These are phyloP conservation scores for Autographa pulchrina DNA, from an alignment of 2,888 invertebrate genomes.

Conservation along the genomic window DNA sequence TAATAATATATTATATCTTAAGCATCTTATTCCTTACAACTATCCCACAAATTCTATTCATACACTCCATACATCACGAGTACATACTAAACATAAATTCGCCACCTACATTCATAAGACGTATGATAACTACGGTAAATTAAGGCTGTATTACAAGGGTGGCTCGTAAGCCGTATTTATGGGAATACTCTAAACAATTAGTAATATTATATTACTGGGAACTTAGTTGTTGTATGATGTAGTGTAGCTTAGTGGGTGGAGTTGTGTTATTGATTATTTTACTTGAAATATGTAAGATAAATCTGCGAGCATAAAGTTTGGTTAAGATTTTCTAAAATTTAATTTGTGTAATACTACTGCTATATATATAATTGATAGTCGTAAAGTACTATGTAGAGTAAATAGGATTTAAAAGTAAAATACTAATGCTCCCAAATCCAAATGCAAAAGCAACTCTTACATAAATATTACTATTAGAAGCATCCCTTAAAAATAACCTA, in stretches of 20 bases:
- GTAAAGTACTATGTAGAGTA: too few species aligned
- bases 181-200: constrained; percentile 39
- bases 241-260: not conserved
- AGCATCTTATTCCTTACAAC: not conserved
- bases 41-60: not conserved
- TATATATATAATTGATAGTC: too few species aligned
- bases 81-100: not conserved
- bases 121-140: constrained; percentile 1
- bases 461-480: not conserved
- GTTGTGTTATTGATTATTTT: too few species aligned
- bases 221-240: constrained; percentile 11
- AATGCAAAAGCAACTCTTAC: too few species aligned
- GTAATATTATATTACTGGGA: constrained; percentile 20
- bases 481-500: constrained; percentile 1
- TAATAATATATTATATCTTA: not conserved
- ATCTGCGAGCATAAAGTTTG: too few species aligned
- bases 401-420: too few species aligned
- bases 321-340: too few species aligned
- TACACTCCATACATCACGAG: not conserved
- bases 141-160: constrained; percentile 17
- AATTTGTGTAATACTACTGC: too few species aligned
- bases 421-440: too few species aligned
- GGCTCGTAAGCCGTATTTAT: constrained; percentile 37
- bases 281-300: too few species aligned
- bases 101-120: constrained; percentile 7